These are phyloP conservation scores for Cantharis rustica DNA, from an alignment of 2,888 invertebrate genomes.

Conservation along the genomic window DNA sequence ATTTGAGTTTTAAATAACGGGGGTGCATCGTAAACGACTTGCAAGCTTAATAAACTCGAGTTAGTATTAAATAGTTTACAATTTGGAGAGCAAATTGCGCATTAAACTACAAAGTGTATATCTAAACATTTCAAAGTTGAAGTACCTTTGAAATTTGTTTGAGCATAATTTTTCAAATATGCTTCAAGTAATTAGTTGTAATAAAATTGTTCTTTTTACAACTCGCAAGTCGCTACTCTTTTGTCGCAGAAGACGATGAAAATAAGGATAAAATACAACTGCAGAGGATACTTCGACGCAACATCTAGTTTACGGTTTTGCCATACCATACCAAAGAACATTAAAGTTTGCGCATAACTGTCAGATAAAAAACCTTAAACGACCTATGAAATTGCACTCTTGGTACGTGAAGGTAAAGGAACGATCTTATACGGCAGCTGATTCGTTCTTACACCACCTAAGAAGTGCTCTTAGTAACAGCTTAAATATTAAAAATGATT, in stretches of 20 bases:
- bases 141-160: neutral
- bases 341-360: conserved; percentile 44
- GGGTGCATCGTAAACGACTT: neutral
- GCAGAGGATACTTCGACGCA: conserved; percentile 24
- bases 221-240: conserved; percentile 3
- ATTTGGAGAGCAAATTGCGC: neutral
- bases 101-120: neutral
- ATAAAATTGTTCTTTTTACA: conserved; percentile 6
- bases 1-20: neutral
- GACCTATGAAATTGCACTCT: conserved; percentile 41
- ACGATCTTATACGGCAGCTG: conserved; percentile 34
- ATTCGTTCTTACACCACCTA: conserved; percentile 23
- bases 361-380: conserved; percentile 42
- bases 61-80: neutral
- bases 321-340: conserved; percentile 35
- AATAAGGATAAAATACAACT: conserved; percentile 24
- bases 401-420: conserved; percentile 36
- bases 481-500: conserved; percentile 32
- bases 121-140: neutral
- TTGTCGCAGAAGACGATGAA: conserved; percentile 23
- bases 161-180: neutral
- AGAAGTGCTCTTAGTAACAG: conserved; percentile 25
- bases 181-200: neutral
- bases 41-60: neutral
- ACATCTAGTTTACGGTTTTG: conserved; percentile 30